Percentiles rank a stretch among this genome's conserved stretches.
Conservation (phyloP, 2,797 vertebrate genomes). For the Catharus ustulatus region DNA sequence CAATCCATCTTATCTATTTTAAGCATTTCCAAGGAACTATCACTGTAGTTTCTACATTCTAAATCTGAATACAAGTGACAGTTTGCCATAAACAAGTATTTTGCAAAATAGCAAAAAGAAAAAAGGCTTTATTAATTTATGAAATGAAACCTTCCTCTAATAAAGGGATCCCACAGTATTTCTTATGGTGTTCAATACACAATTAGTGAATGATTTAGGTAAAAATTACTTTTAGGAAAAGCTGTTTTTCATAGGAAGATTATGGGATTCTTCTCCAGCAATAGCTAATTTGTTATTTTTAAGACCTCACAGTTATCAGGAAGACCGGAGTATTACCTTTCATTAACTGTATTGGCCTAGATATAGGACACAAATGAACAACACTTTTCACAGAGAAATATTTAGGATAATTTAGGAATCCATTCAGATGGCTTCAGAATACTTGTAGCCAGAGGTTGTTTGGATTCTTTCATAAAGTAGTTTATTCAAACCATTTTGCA, state of each 20-base stretch:
- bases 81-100: constrained; percentile 41
- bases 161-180: neutral
- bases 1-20: constrained; percentile 57
- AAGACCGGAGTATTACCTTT: neutral
- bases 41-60: constrained; percentile 18
- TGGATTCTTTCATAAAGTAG: neutral
- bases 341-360: neutral
- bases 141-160: neutral
- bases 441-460: neutral
- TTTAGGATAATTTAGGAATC: neutral
- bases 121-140: neutral
- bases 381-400: neutral
- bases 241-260: neutral
- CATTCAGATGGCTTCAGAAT: neutral
- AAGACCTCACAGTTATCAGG: neutral
- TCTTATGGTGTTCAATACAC: neutral
- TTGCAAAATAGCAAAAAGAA: constrained; percentile 1
- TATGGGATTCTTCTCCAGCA: neutral
- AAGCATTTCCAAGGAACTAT: constrained; percentile 32
- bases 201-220: neutral
- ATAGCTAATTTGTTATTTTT: neutral
- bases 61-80: constrained; percentile 20
- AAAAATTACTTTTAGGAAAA: neutral
- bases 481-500: neutral
- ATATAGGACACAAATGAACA: neutral